Evolutionary conservation across 2,797 vertebrate genomes (phyloP).

Genomic region (Rhinella marina): DNA sequence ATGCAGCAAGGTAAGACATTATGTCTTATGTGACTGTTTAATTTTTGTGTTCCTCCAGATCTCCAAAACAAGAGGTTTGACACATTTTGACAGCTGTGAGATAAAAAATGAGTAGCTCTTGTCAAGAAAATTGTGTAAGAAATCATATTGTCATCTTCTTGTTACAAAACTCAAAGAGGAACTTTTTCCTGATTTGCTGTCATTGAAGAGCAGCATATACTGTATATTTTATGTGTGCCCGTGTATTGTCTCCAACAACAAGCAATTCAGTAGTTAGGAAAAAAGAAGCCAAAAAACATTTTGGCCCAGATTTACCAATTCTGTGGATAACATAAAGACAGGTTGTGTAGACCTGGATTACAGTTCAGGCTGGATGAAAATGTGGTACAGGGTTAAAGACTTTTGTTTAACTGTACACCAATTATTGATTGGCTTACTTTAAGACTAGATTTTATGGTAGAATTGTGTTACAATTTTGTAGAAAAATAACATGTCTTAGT

Average conservation of each 20-base stretch:
- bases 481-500: no score
- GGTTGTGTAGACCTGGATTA: no score
- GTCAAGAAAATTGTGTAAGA: conserved; percentile 75
- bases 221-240: conserved; percentile 59
- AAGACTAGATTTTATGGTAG: no score
- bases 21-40: conserved; percentile 55
- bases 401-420: no score
- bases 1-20: conserved; percentile 90
- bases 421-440: no score
- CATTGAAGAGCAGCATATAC: conserved; percentile 71
- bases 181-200: conserved; percentile 75
- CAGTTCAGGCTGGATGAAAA: no score
- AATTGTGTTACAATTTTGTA: no score
- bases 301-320: no score
- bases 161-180: conserved; percentile 64
- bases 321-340: no score
- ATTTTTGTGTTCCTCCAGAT: not conserved
- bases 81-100: conserved; percentile 57
- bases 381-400: no score
- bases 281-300: not conserved
- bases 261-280: not conserved
- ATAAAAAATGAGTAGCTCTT: conserved; percentile 65
- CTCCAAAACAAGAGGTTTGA: conserved; percentile 22
- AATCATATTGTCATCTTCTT: conserved; percentile 71
- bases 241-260: conserved; percentile 72